These are phyloP conservation scores for Mellilla xanthometata DNA, from an alignment of 2,888 invertebrate genomes.

Conservation along the genomic window DNA sequence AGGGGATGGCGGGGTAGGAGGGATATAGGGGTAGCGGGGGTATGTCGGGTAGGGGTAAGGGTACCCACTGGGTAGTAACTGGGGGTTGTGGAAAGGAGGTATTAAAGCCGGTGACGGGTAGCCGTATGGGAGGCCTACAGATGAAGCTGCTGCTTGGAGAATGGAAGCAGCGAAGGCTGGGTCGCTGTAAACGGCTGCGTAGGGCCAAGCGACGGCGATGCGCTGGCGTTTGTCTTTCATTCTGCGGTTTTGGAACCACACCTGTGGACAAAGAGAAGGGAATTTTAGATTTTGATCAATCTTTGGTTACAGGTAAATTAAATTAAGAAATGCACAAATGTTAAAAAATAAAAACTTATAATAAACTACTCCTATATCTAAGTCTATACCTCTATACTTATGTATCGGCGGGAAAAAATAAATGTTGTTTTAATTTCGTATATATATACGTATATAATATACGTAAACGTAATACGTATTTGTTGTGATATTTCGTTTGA, in stretches of 20 bases:
- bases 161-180: slow-evolving; percentile 96
- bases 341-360: too few species aligned
- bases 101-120: slow-evolving; percentile 83
- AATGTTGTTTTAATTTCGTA: too few species aligned
- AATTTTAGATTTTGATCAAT: too few species aligned
- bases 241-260: slow-evolving; percentile 98
- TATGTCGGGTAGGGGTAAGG: slow-evolving; percentile 83
- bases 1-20: slow-evolving; percentile 73
- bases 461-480: too few species aligned
- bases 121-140: slow-evolving; percentile 85
- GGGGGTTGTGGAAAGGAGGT: slow-evolving; percentile 81
- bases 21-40: slow-evolving; percentile 80
- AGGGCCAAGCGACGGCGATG: slow-evolving; percentile 97
- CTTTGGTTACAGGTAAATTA: too few species aligned
- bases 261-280: slow-evolving; percentile 81
- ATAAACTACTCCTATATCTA: too few species aligned
- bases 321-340: too few species aligned
- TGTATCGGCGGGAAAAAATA: too few species aligned
- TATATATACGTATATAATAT: too few species aligned
- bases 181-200: slow-evolving; percentile 96
- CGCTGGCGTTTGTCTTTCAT: slow-evolving; percentile 99
- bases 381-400: too few species aligned
- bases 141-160: slow-evolving; percentile 93
- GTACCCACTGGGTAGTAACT: slow-evolving; percentile 80
- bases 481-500: too few species aligned